A percentile compares a stretch with the other conserved stretches of the same genome.
Conservation (phyloP, 1,140 invertebrate genomes). For the Drosophila malerkotliana region DNA sequence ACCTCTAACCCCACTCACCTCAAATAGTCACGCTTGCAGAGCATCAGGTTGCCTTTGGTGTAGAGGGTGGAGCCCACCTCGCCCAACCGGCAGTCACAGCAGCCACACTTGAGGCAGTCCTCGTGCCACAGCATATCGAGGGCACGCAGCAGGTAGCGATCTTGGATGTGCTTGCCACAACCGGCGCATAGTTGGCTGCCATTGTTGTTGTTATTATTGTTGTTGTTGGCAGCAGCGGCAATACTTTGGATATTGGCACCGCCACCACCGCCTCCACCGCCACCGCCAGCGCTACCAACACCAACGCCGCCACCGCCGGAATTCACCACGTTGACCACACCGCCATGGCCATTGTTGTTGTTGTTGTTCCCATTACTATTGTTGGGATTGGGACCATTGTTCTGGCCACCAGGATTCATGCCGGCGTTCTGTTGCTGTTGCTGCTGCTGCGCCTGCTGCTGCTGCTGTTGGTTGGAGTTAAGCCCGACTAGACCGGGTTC, state of each 20-base stretch:
- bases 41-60: conserved; percentile 97
- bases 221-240: conserved; percentile 68
- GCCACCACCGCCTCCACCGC: conserved; percentile 18
- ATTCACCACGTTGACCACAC: conserved; percentile 46
- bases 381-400: conserved; percentile 70
- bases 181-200: conserved; percentile 91
- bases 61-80: conserved; percentile 99
- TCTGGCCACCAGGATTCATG: conserved; percentile 77
- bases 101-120: conserved; percentile 98
- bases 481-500: conserved; percentile 84
- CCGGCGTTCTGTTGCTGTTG: conserved; percentile 77
- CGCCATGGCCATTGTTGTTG: conserved; percentile 46
- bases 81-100: conserved; percentile 97
- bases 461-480: conserved; percentile 74
- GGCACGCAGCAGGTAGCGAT: conserved; percentile 93
- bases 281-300: conserved; percentile 13
- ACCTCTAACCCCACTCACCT: conserved; percentile 86
- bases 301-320: conserved; percentile 13
- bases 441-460: conserved; percentile 55
- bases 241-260: conserved; percentile 69
- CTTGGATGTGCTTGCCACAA: conserved; percentile 93
- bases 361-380: conserved; percentile 80
- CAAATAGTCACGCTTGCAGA: conserved; percentile 99
- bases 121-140: conserved; percentile 98
- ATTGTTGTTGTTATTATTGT: conserved; percentile 84